phyloP scores from a whole-genome alignment of 2,888 invertebrate genomes.

The Agriopis leucophaearia region DNA sequence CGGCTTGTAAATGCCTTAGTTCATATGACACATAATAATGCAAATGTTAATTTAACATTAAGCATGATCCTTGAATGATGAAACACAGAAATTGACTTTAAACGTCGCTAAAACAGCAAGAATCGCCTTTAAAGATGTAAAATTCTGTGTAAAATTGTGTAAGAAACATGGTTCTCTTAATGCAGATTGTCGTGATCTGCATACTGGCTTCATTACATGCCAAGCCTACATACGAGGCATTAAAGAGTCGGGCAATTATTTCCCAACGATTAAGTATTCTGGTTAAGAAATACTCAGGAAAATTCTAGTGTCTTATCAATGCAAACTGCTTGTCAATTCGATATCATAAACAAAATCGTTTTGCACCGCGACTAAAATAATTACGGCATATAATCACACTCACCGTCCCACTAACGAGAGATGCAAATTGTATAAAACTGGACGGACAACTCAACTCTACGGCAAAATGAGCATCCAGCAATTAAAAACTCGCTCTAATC shows the following conservation, averaged over 20 bases:
- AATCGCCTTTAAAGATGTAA: slow-evolving; percentile 27
- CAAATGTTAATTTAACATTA: slow-evolving; percentile 37
- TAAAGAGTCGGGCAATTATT: slow-evolving; percentile 16
- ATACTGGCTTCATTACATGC: slow-evolving; percentile 24
- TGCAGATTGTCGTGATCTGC: slow-evolving; percentile 39
- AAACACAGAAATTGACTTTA: slow-evolving; percentile 41
- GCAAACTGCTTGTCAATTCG: slow-evolving; percentile 17
- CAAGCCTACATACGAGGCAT: slow-evolving; percentile 10
- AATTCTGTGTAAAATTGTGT: slow-evolving; percentile 37
- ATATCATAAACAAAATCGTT: slow-evolving; percentile 36
- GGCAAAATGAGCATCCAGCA: slow-evolving; percentile 83
- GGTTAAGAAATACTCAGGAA: slow-evolving; percentile 16
- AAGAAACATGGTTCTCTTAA: slow-evolving; percentile 34
- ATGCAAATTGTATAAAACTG: slow-evolving; percentile 83
- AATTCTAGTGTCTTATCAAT: slow-evolving; percentile 11
- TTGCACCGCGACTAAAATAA: slow-evolving; percentile 42
- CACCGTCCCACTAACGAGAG: slow-evolving; percentile 57
- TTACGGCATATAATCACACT: slow-evolving; percentile 51
- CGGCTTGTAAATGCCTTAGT: slow-evolving; percentile 42
- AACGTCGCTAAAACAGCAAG: slow-evolving; percentile 38
- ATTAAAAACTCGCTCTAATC: slow-evolving; percentile 59
- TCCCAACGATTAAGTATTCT: slow-evolving; percentile 24
- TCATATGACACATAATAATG: slow-evolving; percentile 44
- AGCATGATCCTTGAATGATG: slow-evolving; percentile 13
- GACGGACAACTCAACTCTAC: slow-evolving; percentile 86